phyloP scores from a whole-genome alignment of 2,113 vertebrate species.

The Gopherus evgoodei region DNA sequence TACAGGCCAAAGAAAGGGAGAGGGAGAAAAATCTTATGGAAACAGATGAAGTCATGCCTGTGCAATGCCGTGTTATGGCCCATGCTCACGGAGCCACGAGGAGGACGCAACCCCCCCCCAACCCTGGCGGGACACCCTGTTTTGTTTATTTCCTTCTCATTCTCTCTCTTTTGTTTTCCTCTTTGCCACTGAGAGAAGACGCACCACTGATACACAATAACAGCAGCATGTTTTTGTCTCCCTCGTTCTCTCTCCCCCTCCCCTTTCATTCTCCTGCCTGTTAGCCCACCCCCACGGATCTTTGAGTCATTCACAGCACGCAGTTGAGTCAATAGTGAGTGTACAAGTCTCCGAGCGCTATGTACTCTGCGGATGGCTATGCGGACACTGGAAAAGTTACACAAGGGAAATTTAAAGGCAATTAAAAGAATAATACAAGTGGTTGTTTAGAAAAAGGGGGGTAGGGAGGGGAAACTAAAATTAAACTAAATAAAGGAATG shows the following conservation, averaged over 20 bases:
- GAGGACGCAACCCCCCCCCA: not conserved
- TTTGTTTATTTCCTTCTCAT: not conserved
- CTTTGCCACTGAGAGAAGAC: fast-evolving
- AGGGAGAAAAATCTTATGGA: conserved; percentile 71
- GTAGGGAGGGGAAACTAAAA: conserved; percentile 67
- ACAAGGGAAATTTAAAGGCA: conserved; percentile 71
- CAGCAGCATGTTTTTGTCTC: fast-evolving
- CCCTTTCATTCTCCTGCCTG: not conserved
- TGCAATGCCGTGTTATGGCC: conserved; percentile 52
- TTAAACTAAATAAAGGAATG: conserved; percentile 74
- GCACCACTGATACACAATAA: fast-evolving
- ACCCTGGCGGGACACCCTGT: not conserved
- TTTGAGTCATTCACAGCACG: conserved; percentile 60
- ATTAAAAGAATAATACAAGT: conserved; percentile 68
- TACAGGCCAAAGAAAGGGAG: conserved; percentile 71
- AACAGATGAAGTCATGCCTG: conserved; percentile 76
- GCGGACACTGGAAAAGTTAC: conserved; percentile 32
- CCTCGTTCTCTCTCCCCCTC: not conserved
- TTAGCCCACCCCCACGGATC: conserved; percentile 22
- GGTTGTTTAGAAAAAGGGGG: conserved; percentile 69
- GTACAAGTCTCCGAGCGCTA: conserved; percentile 24
- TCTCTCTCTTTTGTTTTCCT: not conserved
- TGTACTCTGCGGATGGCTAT: conserved; percentile 41
- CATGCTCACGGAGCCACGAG: not conserved
- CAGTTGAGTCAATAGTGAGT: conserved; percentile 57